Base-by-base conservation (phyloP, 92 coral and sea anemone genomes). In the Epizoanthus stellaris region DNA sequence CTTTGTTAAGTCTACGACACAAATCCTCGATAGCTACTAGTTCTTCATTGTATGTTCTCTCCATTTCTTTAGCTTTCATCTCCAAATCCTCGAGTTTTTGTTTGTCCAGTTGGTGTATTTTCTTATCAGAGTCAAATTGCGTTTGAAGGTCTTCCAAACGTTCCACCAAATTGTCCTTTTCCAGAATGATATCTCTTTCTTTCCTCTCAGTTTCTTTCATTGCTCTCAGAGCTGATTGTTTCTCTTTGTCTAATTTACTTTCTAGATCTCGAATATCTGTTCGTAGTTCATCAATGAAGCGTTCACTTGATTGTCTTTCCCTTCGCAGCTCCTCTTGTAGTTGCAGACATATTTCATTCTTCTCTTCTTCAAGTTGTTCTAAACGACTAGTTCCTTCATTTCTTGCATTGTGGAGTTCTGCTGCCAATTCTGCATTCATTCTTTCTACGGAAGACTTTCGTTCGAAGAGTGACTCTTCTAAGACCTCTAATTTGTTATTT, bases 61-160 rank as follows among this genome's bases (percentile, higher is more conserved):
- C 87, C 75, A 19, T 86, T 75, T 90, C 90, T 42, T 54, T 82
- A 8, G 75, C 15, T 72, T 82, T 68, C 21, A 11, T 21, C 45
- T 90, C 85, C 4, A 86, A 79, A 4, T 65, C 79, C 30, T 67
- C 82, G 17, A 86, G 52, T 5, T 76, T 86, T 57, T 90, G 81
- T 77, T 76, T 84, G 3, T 82, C 75, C 6, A 54, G 47, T 17
- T 43, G 36, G 20, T 76, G 70, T 12, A 17, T 70, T 47, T 76
- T 57, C 67, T 87, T 90, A 40, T 82, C 85, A 53, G 85, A 58
- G 1, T 85, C 63, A 21, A 81, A 45, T 19, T 86, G 88, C 0
- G 43, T 20, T 62, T 90, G 87, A 53, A 93, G 47, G n/a, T 85
- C 88, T 88, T 93, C 96, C 34, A 93, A 49, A 54, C 86, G 88